These are phyloP conservation scores for Chirona hameri DNA, from an alignment of 2,888 invertebrate species.

Conservation along the genomic window DNA sequence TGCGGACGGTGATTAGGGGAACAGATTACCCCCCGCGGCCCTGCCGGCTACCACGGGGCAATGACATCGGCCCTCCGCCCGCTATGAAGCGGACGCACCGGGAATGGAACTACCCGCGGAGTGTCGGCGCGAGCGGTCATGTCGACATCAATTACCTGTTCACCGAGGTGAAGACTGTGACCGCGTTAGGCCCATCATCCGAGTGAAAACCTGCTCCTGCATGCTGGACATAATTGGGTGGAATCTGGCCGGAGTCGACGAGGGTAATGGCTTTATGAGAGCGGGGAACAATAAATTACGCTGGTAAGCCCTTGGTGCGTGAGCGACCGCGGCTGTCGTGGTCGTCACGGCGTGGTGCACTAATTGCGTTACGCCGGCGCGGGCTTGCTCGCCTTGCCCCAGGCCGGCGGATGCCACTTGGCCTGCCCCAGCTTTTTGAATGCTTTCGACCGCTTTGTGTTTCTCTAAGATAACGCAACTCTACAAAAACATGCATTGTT, in stretches of 20 bases:
- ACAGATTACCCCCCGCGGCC: background rate
- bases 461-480: background rate
- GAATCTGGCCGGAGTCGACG: background rate
- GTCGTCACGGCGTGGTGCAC: background rate
- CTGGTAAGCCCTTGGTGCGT: background rate
- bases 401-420: background rate
- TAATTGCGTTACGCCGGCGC: background rate
- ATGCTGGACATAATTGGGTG: background rate
- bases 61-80: background rate
- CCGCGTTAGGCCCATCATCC: background rate
- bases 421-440: background rate
- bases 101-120: too few relatives aligned
- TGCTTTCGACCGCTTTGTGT: background rate
- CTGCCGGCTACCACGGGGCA: background rate
- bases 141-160: background rate
- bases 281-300: background rate
- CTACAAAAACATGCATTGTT: background rate
- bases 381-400: background rate
- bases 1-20: background rate
- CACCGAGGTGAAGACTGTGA: background rate
- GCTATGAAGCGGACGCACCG: too few relatives aligned
- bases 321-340: background rate
- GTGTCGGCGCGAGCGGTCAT: background rate
- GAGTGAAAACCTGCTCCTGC: background rate
- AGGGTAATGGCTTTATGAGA: constrained; percentile 1